These are phyloP conservation scores for Acridotheres tristis DNA, from an alignment of 2,797 vertebrate genomes.

Conservation along the genomic window DNA sequence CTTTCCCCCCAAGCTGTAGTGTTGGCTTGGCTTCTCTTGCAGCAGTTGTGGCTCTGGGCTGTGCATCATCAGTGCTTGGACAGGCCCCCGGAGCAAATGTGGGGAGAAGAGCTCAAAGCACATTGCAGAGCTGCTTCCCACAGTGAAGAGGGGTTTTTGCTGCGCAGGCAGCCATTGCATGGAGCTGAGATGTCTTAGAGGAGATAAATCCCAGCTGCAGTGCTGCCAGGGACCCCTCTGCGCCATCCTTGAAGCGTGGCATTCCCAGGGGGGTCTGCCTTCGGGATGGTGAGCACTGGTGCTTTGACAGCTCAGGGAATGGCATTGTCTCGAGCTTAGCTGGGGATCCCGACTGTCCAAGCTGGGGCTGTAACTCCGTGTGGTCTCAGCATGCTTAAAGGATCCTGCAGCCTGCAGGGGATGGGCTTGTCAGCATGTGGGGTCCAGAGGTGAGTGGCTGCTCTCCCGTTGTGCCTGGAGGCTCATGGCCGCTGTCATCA, in stretches of 20 bases:
- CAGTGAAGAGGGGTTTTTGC: background rate
- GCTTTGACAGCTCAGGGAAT: accelerated
- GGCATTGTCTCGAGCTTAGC: background rate
- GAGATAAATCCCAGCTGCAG: accelerated
- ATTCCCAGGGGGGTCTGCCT: background rate
- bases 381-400: background rate
- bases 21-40: background rate
- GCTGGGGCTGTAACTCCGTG: accelerated
- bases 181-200: background rate
- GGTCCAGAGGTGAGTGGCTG: background rate
- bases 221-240: background rate
- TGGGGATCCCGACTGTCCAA: background rate
- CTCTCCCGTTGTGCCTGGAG: background rate
- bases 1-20: background rate
- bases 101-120: conserved; percentile 8
- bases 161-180: background rate
- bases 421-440: accelerated
- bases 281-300: accelerated
- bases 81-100: background rate
- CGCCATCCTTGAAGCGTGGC: accelerated
- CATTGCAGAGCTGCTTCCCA: conserved; percentile 1
- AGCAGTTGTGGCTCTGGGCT: background rate
- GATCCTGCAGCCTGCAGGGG: background rate
- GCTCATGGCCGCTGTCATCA: accelerated
- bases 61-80: conserved; percentile 16